Percentiles rank a stretch among this genome's conserved stretches.
phyloP scores from a whole-genome alignment of 2,888 invertebrate species.

The Heptascelio sp. region DNA sequence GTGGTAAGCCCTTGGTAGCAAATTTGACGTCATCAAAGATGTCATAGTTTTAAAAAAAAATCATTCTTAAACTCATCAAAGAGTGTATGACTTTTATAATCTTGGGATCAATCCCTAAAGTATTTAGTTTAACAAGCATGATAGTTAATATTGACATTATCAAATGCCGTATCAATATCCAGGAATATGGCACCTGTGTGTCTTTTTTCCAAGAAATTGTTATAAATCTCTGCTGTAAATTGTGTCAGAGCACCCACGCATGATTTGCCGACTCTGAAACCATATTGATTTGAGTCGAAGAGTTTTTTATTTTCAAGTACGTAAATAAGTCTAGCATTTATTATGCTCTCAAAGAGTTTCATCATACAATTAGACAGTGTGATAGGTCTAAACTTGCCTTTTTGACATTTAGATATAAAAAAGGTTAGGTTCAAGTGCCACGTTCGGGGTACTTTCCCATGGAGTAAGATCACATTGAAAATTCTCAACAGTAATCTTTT shows the following conservation, averaged over 20 bases:
- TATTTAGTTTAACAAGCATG: background rate
- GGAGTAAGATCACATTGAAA: too few species aligned
- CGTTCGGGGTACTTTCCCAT: background rate
- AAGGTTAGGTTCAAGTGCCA: background rate
- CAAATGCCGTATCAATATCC: background rate
- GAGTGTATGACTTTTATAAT: background rate
- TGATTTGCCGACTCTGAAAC: background rate
- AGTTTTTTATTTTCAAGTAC: background rate
- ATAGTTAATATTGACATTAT: background rate
- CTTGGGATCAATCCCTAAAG: background rate
- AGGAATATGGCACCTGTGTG: background rate
- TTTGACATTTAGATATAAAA: background rate
- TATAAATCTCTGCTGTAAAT: background rate
- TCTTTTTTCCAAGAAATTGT: background rate
- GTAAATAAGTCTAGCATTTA: background rate
- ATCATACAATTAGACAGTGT: background rate
- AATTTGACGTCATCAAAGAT: background rate
- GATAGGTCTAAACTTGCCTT: background rate
- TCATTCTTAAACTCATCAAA: background rate
- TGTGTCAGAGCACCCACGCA: background rate
- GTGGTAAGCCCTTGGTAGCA: background rate
- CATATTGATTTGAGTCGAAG: background rate
- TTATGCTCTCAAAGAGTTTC: background rate
- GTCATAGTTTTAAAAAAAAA: background rate
- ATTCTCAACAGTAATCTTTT: too few species aligned